Evolutionary conservation across 2,888 invertebrate genomes (phyloP).

Genomic region (Hanleya hanleyi): DNA sequence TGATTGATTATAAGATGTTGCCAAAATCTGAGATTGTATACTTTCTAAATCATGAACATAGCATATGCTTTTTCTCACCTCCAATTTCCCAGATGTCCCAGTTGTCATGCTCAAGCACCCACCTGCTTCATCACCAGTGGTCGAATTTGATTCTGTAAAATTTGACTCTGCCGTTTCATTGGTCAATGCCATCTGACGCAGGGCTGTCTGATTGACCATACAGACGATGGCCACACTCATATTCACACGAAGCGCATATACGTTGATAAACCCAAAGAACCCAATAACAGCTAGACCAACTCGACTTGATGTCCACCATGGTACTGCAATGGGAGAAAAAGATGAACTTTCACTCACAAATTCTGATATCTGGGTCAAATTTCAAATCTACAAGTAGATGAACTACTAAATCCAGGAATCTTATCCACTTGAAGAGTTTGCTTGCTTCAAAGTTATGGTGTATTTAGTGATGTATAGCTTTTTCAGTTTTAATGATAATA

Average conservation of each 20-base stretch:
- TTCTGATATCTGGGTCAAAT: no score
- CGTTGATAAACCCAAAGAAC: slow-evolving; percentile 78
- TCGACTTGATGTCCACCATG: slow-evolving; percentile 62
- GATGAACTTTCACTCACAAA: no score
- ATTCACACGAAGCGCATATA: slow-evolving; percentile 78
- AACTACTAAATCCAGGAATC: no score
- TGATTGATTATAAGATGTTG: no score
- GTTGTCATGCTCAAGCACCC: neutral
- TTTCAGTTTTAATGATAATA: no score
- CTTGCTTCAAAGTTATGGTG: no score
- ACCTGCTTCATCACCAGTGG: neutral
- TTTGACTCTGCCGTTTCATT: neutral
- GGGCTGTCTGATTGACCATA: slow-evolving; percentile 75
- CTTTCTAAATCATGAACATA: no score
- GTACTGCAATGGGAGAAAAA: slow-evolving; percentile 31
- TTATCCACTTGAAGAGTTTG: no score
- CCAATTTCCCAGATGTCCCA: neutral
- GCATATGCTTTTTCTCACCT: neutral
- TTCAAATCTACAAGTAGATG: no score
- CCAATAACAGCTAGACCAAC: slow-evolving; percentile 65
- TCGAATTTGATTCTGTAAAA: neutral
- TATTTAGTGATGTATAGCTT: no score
- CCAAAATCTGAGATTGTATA: no score
- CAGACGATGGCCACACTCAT: slow-evolving; percentile 77
- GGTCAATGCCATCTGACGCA: slow-evolving; percentile 19